Evolutionary conservation across 1,140 invertebrate genomes (phyloP).

Genomic region (Lanistes nyassanus): DNA sequence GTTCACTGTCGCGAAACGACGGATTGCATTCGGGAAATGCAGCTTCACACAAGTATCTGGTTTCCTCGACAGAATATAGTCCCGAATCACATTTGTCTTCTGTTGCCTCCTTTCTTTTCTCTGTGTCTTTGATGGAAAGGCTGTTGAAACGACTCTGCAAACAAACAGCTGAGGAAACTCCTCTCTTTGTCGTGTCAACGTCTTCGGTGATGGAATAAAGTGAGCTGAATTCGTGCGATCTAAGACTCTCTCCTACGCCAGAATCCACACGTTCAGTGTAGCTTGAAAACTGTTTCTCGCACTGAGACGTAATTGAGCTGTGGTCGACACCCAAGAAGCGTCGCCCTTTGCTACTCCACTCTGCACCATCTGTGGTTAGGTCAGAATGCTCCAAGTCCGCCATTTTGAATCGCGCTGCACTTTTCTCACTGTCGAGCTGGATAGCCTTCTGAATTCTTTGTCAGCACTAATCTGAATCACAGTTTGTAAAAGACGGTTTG

Average conservation of each 20-base stretch:
- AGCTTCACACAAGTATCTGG: background rate
- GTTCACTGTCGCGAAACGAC: background rate
- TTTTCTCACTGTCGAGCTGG: background rate
- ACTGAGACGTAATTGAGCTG: background rate
- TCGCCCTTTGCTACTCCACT: background rate
- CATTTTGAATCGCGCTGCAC: conserved; percentile 17
- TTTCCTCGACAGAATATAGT: background rate
- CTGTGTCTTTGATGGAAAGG: conserved; percentile 8
- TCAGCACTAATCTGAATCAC: background rate
- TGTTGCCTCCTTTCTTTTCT: conserved; percentile 8
- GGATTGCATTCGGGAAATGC: conserved; percentile 8
- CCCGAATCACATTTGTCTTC: conserved; percentile 24
- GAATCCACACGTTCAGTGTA: conserved; percentile 13
- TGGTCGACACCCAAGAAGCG: background rate
- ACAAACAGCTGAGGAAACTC: background rate
- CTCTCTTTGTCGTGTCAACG: conserved; percentile 5
- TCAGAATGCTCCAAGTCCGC: conserved; percentile 15
- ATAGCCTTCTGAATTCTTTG: background rate
- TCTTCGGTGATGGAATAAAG: conserved; percentile 10
- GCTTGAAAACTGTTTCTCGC: background rate
- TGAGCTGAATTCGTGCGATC: conserved; percentile 15
- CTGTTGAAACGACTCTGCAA: conserved; percentile 19
- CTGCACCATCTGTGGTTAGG: conserved; percentile 12
- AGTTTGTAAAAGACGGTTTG: background rate
- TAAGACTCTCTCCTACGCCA: conserved; percentile 20